Evolutionary conservation across 2,113 vertebrate genomes (phyloP).

Genomic region (Eudorcas thomsonii): DNA sequence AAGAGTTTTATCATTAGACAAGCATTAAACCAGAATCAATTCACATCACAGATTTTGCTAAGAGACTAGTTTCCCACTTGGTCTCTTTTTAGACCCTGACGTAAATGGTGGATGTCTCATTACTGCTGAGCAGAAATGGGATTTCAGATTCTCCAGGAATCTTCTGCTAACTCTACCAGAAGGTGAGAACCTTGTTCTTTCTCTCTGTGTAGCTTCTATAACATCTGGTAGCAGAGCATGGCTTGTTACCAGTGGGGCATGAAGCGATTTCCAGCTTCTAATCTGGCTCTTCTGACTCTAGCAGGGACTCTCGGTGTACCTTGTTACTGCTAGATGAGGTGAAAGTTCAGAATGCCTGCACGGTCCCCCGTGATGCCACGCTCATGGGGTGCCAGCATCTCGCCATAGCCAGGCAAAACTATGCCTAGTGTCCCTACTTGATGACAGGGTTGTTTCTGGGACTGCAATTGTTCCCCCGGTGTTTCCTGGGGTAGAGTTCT

Average conservation of each 20-base stretch:
- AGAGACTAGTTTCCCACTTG: not conserved
- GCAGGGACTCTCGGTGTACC: too few relatives aligned
- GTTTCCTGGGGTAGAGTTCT: not conserved
- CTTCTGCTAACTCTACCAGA: not conserved
- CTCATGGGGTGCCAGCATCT: accelerated
- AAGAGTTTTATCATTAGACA: not conserved
- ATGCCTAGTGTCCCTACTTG: too few relatives aligned
- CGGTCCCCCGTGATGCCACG: not conserved
- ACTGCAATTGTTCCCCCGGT: not conserved
- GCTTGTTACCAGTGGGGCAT: not conserved
- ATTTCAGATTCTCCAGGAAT: not conserved
- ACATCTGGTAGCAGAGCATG: not conserved
- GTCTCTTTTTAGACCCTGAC: not conserved
- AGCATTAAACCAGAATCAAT: not conserved
- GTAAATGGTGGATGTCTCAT: not conserved
- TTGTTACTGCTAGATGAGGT: not conserved
- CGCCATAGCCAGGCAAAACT: not conserved
- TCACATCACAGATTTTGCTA: not conserved
- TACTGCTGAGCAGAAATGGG: not conserved
- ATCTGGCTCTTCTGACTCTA: not conserved
- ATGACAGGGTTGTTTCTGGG: not conserved
- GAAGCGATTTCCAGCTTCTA: not conserved
- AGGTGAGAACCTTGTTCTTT: not conserved
- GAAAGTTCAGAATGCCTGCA: not conserved
- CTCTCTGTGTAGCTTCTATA: not conserved